Evolutionary conservation across 2,113 vertebrate species (phyloP).

Genomic region (Notarius quadriscutis): DNA sequence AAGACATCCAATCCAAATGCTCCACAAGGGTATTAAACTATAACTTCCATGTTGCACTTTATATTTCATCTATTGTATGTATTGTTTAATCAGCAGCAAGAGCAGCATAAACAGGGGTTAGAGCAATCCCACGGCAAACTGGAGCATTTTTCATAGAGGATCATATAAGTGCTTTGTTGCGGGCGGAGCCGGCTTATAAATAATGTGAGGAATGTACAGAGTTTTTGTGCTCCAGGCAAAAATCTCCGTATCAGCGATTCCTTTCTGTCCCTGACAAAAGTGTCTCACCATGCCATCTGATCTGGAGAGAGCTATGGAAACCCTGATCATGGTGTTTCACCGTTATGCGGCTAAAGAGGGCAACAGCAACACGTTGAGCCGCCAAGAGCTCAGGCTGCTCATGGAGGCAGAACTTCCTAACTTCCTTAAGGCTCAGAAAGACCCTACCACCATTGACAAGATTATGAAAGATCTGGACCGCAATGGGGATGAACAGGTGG

Average conservation of each 20-base stretch:
- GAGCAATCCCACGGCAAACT: conserved; percentile 29
- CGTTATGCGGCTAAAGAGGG: conserved; percentile 77
- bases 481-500: conserved; percentile 83
- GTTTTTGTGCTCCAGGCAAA: background rate
- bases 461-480: conserved; percentile 89
- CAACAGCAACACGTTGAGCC: conserved; percentile 70
- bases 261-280: background rate
- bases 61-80: conserved; percentile 20
- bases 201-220: background rate
- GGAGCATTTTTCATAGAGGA: conserved; percentile 10
- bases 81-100: background rate
- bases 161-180: conserved; percentile 28
- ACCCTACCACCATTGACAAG: conserved; percentile 72
- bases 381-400: conserved; percentile 77
- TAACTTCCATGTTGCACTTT: background rate
- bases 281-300: conserved; percentile 76
- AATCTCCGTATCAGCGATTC: background rate
- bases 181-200: conserved; percentile 50
- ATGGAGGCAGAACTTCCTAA: conserved; percentile 75
- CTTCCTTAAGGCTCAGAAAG: conserved; percentile 82
- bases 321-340: conserved; percentile 81
- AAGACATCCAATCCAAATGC: background rate
- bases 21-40: conserved; percentile 1
- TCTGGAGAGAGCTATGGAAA: conserved; percentile 84
- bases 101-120: background rate